phyloP scores from a whole-genome alignment of 2,888 invertebrate genomes.

The Troides aeacus region DNA sequence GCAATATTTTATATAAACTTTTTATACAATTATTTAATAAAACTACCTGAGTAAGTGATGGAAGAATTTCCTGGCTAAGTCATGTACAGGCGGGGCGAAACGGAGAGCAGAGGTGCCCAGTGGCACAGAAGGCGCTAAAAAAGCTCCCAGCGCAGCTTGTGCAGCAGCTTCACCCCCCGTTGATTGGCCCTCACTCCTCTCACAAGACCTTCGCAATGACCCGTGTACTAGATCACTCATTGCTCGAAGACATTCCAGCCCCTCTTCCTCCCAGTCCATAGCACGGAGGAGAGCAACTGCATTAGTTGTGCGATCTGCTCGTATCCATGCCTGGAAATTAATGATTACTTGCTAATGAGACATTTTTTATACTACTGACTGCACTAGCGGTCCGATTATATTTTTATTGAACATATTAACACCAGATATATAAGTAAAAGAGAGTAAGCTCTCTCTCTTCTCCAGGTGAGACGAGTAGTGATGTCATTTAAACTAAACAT shows the following conservation, averaged over 20 bases:
- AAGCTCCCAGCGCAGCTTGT: conserved; percentile 90
- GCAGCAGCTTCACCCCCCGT: conserved; percentile 53
- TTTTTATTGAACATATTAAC: too few species aligned
- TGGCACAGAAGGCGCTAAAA: conserved; percentile 86
- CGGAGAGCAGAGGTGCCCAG: conserved; percentile 83
- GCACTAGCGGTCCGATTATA: too few species aligned
- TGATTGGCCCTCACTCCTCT: conserved; percentile 31
- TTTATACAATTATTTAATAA: not conserved
- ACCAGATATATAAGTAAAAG: too few species aligned
- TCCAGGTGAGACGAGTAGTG: too few species aligned
- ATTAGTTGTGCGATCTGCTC: conserved; percentile 53
- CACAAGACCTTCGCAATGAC: conserved; percentile 42
- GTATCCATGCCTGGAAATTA: conserved; percentile 58
- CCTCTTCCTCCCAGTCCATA: conserved; percentile 90
- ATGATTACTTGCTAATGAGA: too few species aligned
- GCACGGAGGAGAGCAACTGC: conserved; percentile 71
- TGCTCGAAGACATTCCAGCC: conserved; percentile 86
- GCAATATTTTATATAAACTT: too few species aligned
- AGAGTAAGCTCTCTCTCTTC: too few species aligned
- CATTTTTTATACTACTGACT: too few species aligned
- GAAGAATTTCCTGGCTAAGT: conserved; percentile 92
- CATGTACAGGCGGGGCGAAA: conserved; percentile 88
- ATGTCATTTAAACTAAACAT: too few species aligned
- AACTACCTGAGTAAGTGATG: conserved; percentile 88
- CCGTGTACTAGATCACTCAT: conserved; percentile 77